Evolutionary conservation across 2,888 invertebrate species (phyloP), one percentile per base, ranked within the genome.

Genomic region (Bellardia bayeri): DNA sequence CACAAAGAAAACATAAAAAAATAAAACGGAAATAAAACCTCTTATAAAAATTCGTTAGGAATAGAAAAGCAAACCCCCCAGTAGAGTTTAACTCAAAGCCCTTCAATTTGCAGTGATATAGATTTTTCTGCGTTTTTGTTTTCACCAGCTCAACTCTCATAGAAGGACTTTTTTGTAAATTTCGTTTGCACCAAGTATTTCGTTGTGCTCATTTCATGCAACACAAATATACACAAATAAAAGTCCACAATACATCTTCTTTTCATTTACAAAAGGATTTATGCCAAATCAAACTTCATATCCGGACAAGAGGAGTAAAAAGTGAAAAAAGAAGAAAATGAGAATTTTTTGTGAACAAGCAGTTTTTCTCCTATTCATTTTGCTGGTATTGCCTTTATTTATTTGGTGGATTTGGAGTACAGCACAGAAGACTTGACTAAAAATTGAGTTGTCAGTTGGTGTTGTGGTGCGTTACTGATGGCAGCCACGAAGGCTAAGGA

Each of bases 201-300:
- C 54, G 14, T 61, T 86, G 61, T 74, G 82, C 79, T 86, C 49
- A 71, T 80, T 86, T 83, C 58, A 33, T 40, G 54, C 68, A 69
- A 37, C 64, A 37, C 37, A 66, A 49, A 14, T 40, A 66, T 14
- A 16, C 40, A 56, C 40, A 45, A 63, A 58, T 54, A 58, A 45
- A 23, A 82, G 69, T 49, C 68, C 69, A 56, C 71, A 72, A 78
- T 88, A 82, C 85, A 83, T 88, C 83, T 89, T 85, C 66, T 86
- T 83, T 89, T 88, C 85, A 88, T 86, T 88, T 88, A 79, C 82
- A 82, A 85, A 72, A 68, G 88, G 88, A 88, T 89, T 88, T 89
- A 81, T 85, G 80, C 86, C 85, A 89, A 88, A 88, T 88, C 89
- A 85, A 87, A 88, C 85, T 82, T 88, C 88, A 86, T 88, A 86